Evolutionary conservation across 2,113 vertebrate species (phyloP).

Genomic region (Pycnonotus jocosus): DNA sequence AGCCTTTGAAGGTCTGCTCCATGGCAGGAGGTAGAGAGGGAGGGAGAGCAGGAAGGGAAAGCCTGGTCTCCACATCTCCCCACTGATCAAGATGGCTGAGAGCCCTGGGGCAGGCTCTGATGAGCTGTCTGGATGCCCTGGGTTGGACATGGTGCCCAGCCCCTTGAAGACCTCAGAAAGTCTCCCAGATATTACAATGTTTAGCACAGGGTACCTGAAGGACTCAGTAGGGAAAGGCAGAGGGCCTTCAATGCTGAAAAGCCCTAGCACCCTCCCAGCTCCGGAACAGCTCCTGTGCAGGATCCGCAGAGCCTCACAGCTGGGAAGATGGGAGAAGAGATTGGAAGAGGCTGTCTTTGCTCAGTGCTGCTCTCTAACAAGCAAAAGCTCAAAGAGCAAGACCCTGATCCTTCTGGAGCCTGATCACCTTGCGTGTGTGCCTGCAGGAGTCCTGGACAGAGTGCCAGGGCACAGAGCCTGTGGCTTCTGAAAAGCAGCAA

Average conservation of each 20-base stretch:
- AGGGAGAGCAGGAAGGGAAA: background rate
- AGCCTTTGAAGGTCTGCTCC: background rate
- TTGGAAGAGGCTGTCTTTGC: background rate
- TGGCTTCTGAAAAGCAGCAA: background rate
- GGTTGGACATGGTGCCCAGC: background rate
- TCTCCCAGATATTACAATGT: background rate
- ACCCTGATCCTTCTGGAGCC: background rate
- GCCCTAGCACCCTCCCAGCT: too few relatives aligned
- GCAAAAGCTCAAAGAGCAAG: background rate
- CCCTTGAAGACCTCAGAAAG: background rate
- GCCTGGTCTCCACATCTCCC: background rate
- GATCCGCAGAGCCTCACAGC: background rate
- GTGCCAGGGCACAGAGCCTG: too few relatives aligned
- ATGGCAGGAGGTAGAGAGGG: background rate
- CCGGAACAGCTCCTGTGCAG: fast-evolving
- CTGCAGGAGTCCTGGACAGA: background rate
- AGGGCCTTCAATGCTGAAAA: too few relatives aligned
- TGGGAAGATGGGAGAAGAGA: fast-evolving
- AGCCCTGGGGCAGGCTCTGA: background rate
- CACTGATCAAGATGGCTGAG: background rate
- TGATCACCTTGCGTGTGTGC: fast-evolving
- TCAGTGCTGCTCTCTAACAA: background rate
- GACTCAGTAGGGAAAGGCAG: background rate
- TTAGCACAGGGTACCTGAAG: background rate
- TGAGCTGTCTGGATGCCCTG: background rate